A percentile compares a stretch with the other conserved stretches of the same genome.
Conservation (phyloP, 2,113 vertebrate species). For the Oenanthe oenanthe region DNA sequence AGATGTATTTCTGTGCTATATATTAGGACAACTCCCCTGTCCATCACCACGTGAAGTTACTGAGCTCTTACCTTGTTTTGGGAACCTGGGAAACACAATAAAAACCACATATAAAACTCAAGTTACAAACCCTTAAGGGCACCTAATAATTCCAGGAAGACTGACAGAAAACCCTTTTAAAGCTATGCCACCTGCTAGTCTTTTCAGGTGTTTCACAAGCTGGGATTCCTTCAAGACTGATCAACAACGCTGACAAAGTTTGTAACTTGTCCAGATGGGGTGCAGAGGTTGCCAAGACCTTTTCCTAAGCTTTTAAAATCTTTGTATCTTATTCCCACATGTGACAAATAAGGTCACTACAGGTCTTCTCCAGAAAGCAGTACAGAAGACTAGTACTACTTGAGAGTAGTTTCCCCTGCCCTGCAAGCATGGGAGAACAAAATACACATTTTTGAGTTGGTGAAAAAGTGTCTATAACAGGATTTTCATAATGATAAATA, state of each 20-base stretch:
- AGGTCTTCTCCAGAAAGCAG: neutral
- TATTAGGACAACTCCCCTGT: neutral
- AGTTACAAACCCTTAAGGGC: constrained; percentile 24
- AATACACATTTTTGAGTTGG: neutral
- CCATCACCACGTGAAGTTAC: neutral
- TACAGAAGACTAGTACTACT: neutral
- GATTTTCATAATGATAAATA: neutral
- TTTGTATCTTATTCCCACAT: neutral
- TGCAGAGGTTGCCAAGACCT: neutral
- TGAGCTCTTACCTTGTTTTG: neutral
- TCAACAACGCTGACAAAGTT: neutral
- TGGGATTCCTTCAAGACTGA: constrained; percentile 10
- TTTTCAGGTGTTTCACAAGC: constrained; percentile 19
- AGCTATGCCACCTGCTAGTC: neutral
- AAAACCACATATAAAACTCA: neutral
- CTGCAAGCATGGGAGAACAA: neutral
- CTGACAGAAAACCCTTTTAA: constrained; percentile 17
- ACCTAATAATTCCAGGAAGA: constrained; percentile 36
- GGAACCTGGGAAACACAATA: neutral
- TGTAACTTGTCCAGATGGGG: neutral
- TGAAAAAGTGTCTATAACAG: neutral
- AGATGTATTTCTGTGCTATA: neutral
- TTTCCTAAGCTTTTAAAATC: neutral
- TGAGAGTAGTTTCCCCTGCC: neutral
- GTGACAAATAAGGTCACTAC: neutral